Evolutionary conservation across 2,888 invertebrate genomes (phyloP), one percentile per base, ranked within the genome.

Genomic region (Dimorphilus gyrociliatus): DNA sequence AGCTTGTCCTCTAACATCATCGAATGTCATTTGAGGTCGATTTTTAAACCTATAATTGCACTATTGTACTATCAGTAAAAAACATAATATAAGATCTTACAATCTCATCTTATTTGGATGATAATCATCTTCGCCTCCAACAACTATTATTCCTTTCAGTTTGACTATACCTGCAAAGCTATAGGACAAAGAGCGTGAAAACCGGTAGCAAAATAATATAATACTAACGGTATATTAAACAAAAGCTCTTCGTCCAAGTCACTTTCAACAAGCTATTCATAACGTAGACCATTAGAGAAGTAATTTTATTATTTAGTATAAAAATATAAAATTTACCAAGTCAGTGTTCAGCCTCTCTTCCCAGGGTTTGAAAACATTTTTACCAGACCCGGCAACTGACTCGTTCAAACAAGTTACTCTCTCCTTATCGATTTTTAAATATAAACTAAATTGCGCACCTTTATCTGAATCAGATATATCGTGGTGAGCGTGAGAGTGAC

Each of bases 221-320:
- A 27, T 38, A 68, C 71, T 67, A 58, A 73, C 69, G 92, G 92
- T 51, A 94, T 82, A 59, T 90, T 92, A 56, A 97, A 86, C 2
- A 97, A 67, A 3, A 97, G 67, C 64, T 97, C 94, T 62, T 82
- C 81, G 66, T 94, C 94, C 1, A 75, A 78, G 70, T 94, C 94
- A 66, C 92, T 92, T 64, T 85, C 79, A 1, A 94, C 92, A 71
- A 69, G 84, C 86, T 90, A n/a, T n/a, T n/a, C n/a, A n/a, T n/a
- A n/a, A n/a, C n/a, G n/a, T n/a, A n/a, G n/a, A n/a, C n/a, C n/a
- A n/a, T n/a, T n/a, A n/a, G n/a, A n/a, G n/a, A n/a, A n/a, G n/a
- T n/a, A n/a, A n/a, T n/a, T n/a, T n/a, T n/a, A n/a, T n/a, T n/a
- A n/a, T n/a, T 21, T 8, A n/a, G 21, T n/a, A n/a, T 28, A 16